Evolutionary conservation across 2,888 invertebrate species (phyloP).

Genomic region (Carterocephalus palaemon): DNA sequence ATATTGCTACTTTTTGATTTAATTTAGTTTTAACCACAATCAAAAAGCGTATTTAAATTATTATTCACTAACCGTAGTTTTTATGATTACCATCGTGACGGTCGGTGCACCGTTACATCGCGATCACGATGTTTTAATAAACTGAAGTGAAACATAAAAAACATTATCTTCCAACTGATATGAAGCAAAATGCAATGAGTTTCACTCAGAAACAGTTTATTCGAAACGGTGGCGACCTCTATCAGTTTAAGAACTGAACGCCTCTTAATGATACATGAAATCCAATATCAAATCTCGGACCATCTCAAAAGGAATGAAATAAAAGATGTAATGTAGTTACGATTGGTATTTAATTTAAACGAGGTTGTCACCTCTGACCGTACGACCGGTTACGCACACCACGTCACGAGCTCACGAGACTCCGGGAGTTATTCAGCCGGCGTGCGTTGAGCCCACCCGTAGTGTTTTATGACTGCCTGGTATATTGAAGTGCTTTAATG

Average conservation of each 20-base stretch:
- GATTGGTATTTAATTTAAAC: background rate
- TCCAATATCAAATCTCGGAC: background rate
- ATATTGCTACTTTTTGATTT: too few relatives aligned
- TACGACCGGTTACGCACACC: too few relatives aligned
- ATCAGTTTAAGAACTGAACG: too few relatives aligned
- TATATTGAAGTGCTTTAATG: background rate
- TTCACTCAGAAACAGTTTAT: too few relatives aligned
- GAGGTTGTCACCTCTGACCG: slow-evolving; percentile 3
- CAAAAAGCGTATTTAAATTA: too few relatives aligned
- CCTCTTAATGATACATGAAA: too few relatives aligned
- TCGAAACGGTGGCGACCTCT: too few relatives aligned
- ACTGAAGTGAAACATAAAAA: background rate
- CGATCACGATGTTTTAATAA: slow-evolving; percentile 10
- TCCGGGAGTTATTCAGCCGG: background rate
- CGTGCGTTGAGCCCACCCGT: slow-evolving; percentile 5
- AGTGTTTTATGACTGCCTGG: slow-evolving; percentile 4
- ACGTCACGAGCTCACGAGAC: too few relatives aligned
- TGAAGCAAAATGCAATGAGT: background rate
- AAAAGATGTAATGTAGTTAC: background rate
- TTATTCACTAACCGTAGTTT: too few relatives aligned
- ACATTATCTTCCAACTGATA: background rate
- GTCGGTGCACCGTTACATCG: slow-evolving; percentile 14
- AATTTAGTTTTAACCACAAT: too few relatives aligned
- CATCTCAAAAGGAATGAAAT: too few relatives aligned
- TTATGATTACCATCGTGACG: slow-evolving; percentile 15